phyloP scores from a whole-genome alignment of 2,113 vertebrate genomes.

The Barbus barbus region DNA sequence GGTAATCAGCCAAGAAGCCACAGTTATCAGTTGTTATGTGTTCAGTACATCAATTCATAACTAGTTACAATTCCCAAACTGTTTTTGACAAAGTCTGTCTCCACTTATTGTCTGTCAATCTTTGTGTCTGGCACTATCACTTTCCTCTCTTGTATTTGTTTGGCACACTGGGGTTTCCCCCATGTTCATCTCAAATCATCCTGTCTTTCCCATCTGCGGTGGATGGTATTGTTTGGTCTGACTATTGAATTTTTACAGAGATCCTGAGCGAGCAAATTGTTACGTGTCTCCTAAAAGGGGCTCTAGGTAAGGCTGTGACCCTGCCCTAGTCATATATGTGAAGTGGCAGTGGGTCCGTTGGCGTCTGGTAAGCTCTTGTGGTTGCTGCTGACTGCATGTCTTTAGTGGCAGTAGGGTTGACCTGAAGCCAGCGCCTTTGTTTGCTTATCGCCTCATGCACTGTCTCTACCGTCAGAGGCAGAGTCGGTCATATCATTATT shows the following conservation, averaged over 20 bases:
- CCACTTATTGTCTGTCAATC: constrained; percentile 2
- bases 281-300: constrained; percentile 45
- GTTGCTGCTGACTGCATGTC: constrained; percentile 51
- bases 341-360: constrained; percentile 14
- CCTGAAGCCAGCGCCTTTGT: constrained; percentile 27
- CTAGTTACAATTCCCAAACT: neutral
- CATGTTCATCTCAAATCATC: neutral
- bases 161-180: neutral
- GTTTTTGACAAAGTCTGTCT: neutral
- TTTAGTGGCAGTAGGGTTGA: constrained; percentile 47
- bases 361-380: constrained; percentile 46
- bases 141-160: constrained; percentile 13
- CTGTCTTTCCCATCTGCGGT: constrained; percentile 19
- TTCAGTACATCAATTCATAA: neutral
- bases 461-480: constrained; percentile 39
- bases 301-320: constrained; percentile 21
- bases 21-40: neutral
- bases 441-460: constrained; percentile 4
- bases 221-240: constrained; percentile 32
- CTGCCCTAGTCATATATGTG: constrained; percentile 20
- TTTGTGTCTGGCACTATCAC: constrained; percentile 1
- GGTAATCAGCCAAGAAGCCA: neutral
- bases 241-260: constrained; percentile 47
- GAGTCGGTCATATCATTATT: constrained; percentile 3
- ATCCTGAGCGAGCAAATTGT: constrained; percentile 30